Evolutionary conservation across 2,797 vertebrate genomes (phyloP), one percentile per base, ranked within the genome.

Genomic region (Enteromius viviparus): DNA sequence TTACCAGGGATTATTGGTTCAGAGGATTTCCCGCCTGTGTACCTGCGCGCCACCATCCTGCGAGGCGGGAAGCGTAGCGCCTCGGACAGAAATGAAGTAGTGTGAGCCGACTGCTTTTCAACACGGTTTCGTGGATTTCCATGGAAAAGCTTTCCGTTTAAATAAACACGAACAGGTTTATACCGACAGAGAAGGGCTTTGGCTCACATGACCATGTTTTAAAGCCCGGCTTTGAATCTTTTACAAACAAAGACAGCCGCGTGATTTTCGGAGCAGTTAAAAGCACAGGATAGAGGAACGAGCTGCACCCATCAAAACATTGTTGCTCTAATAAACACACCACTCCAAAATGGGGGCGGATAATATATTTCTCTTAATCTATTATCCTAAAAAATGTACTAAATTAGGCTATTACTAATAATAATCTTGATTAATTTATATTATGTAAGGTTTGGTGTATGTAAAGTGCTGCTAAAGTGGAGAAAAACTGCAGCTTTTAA

Each of bases 1-100:
- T 87, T 78, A 85, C 80, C 80, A 40, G 1, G 85, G 86, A 89
- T 87, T 87, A 88, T 86, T 87, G 88, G 80, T 88, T 86, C 86
- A 72, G 80, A 87, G 80, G 74, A 84, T 76, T 81, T 84, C 86
- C 84, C 87, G 81, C 86, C 84, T 42, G 62, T 78, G 15, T 89
- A 90, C 86, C 86, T 88, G 84, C 53, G 65, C 37, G 19, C 74
- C 75, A 78, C 85, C 70, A 86, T 87, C 77, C 85, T 79, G 51
- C 37, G 80, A 85, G 84, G 82, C 79, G 40, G 62, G 26, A 32
- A 60, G 26, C 26, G 79, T 76, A 71, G 76, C 17, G 60, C 81
- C 84, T 80, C 53, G 15, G 65, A 87, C 77, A 80, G 75, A 87
- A 87, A 85, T 82, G 80, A 87, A 82, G 75, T 68, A 58, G 72